Evolutionary conservation across 2,113 vertebrate species (phyloP).

Genomic region (Oryzias melastigma): DNA sequence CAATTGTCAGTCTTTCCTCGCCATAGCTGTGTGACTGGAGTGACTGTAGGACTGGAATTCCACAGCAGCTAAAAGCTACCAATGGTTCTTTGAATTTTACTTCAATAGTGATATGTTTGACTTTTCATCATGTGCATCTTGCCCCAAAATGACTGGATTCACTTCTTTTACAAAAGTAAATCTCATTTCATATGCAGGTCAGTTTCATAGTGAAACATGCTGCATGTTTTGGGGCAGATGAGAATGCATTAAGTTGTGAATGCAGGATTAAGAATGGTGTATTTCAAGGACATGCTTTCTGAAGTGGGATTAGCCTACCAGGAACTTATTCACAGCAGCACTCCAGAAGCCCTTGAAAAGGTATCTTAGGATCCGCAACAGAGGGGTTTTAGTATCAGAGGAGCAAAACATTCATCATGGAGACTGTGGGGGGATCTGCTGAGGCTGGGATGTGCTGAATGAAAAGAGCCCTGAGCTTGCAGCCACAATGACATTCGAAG

Average conservation of each 20-base stretch:
- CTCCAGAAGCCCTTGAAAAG: conserved; percentile 55
- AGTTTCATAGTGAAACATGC: conserved; percentile 1
- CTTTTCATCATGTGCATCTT: conserved; percentile 1
- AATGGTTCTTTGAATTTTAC: conserved; percentile 16
- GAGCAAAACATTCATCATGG: conserved; percentile 53
- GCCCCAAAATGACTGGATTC: conserved; percentile 17
- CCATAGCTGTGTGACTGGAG: conserved; percentile 17
- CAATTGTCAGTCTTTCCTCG: conserved; percentile 36
- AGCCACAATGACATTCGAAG: conserved; percentile 55
- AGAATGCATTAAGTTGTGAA: conserved; percentile 51
- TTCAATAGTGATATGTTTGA: conserved; percentile 15
- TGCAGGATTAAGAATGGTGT: conserved; percentile 50
- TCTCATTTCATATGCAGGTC: conserved; percentile 16
- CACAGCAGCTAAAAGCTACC: conserved; percentile 1
- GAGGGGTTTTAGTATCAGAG: conserved; percentile 39
- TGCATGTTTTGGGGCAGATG: conserved; percentile 42
- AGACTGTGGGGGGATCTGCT: conserved; percentile 36
- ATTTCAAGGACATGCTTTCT: conserved; percentile 60
- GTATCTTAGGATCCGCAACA: conserved; percentile 46
- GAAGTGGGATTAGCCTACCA: conserved; percentile 66
- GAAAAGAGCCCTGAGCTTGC: conserved; percentile 53
- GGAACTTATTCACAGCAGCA: conserved; percentile 63
- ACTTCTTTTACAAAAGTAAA: conserved; percentile 14
- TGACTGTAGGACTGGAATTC: conserved; percentile 41
- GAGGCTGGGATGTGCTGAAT: conserved; percentile 35